These are phyloP conservation scores for Lota lota DNA, from an alignment of 2,113 vertebrate species.

Conservation along the genomic window DNA sequence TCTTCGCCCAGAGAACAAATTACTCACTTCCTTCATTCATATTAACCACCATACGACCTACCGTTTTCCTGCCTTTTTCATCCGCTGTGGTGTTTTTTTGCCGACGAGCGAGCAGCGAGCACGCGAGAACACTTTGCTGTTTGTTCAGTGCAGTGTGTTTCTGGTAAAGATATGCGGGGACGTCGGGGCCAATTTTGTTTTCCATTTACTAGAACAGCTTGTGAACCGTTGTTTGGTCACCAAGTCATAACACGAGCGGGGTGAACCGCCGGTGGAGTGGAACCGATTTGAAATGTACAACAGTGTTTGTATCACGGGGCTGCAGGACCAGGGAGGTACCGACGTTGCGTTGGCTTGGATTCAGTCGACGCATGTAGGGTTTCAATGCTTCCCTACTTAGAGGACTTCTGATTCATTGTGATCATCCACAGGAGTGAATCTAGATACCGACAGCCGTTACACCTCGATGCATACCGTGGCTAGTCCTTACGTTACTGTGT, in stretches of 20 bases:
- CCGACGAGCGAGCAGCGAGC: not conserved
- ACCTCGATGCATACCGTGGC: too few relatives aligned
- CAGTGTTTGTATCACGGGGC: not conserved
- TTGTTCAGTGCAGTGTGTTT: conserved; percentile 24
- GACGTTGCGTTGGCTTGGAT: too few relatives aligned
- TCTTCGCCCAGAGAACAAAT: conserved; percentile 35
- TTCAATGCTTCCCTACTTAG: too few relatives aligned
- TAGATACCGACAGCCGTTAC: too few relatives aligned
- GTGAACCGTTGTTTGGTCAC: conserved; percentile 13
- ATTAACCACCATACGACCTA: conserved; percentile 32
- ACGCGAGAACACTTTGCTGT: not conserved
- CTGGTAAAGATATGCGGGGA: conserved; percentile 33
- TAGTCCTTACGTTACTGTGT: too few relatives aligned
- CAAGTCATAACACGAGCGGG: not conserved
- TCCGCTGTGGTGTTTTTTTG: not conserved
- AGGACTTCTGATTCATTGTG: too few relatives aligned
- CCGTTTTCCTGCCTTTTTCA: too few relatives aligned
- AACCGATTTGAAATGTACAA: not conserved
- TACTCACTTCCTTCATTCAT: conserved; percentile 45
- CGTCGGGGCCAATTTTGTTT: conserved; percentile 22
- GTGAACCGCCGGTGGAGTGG: not conserved
- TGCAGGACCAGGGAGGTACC: not conserved
- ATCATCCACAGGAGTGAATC: too few relatives aligned
- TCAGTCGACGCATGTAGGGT: too few relatives aligned
- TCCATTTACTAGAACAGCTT: conserved; percentile 16